These are phyloP conservation scores for Chlamydotis undulata DNA, from an alignment of 2,113 vertebrate species.

Conservation along the genomic window DNA sequence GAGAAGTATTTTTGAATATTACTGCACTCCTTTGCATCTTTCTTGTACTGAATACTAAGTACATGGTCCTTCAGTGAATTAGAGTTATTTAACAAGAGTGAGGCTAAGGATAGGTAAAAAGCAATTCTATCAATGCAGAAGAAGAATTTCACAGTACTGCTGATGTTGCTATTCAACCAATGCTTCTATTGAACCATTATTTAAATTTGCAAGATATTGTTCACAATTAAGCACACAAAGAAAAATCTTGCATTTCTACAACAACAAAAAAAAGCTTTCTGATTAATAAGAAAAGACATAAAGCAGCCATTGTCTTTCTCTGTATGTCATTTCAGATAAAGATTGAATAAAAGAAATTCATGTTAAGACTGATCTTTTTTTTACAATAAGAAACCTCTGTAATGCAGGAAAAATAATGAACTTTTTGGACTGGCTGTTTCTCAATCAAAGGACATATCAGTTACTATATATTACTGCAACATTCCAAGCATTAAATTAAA, in stretches of 20 bases:
- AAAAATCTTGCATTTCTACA: neutral
- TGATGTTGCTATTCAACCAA: neutral
- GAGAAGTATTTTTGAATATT: neutral
- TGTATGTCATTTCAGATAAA: neutral
- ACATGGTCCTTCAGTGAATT: neutral
- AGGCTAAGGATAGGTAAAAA: neutral
- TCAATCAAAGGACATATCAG: slow-evolving; percentile 41
- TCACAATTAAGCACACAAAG: neutral
- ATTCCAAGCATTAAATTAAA: slow-evolving; percentile 65
- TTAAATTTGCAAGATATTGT: neutral
- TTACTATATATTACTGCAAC: slow-evolving; percentile 37
- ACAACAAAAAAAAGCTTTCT: neutral
- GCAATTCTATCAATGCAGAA: neutral
- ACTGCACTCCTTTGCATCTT: neutral
- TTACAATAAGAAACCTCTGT: neutral
- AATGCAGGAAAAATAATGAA: neutral
- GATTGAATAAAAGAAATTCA: neutral
- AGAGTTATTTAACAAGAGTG: neutral
- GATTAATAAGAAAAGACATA: neutral
- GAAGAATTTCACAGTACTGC: neutral
- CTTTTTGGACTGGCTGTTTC: neutral
- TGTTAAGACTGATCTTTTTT: neutral
- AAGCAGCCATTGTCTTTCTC: neutral
- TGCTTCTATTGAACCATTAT: neutral
- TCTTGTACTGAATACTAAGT: neutral